Evolutionary conservation across 1,140 invertebrate genomes (phyloP).

Genomic region (Heliconius himera): DNA sequence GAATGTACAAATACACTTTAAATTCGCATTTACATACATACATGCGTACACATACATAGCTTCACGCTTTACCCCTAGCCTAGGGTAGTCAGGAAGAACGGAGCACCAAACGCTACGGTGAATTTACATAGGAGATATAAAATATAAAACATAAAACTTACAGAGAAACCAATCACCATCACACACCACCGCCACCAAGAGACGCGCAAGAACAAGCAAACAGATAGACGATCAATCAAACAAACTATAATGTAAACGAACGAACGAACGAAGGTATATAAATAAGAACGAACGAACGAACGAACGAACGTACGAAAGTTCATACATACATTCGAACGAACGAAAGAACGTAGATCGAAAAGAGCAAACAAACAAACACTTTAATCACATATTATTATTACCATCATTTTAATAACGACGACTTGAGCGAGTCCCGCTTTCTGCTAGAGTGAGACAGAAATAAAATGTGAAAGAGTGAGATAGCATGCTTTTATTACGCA

Average conservation of each 20-base stretch:
- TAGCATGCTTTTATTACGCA: background rate
- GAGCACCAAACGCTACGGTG: too few relatives aligned
- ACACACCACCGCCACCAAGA: conserved; percentile 12
- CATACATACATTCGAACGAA: background rate
- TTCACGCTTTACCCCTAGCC: too few relatives aligned
- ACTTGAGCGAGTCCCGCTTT: conserved; percentile 57
- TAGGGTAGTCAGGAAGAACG: too few relatives aligned
- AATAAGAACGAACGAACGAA: too few relatives aligned
- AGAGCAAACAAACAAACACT: conserved; percentile 42
- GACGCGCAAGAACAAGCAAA: conserved; percentile 22
- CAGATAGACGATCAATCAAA: background rate
- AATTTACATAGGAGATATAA: too few relatives aligned
- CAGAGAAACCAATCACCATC: conserved; percentile 32
- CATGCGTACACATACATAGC: too few relatives aligned
- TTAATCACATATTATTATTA: conserved; percentile 46
- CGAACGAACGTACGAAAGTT: background rate
- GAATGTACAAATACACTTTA: too few relatives aligned
- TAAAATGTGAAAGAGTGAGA: conserved; percentile 11
- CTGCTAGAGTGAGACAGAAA: conserved; percentile 50
- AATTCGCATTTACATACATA: too few relatives aligned
- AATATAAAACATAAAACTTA: conserved; percentile 19
- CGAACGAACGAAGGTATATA: background rate
- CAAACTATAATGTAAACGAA: background rate
- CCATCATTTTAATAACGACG: conserved; percentile 60
- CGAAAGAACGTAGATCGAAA: background rate